Conservation (phyloP, 2,113 vertebrate species). For the Pseudonaja textilis region DNA sequence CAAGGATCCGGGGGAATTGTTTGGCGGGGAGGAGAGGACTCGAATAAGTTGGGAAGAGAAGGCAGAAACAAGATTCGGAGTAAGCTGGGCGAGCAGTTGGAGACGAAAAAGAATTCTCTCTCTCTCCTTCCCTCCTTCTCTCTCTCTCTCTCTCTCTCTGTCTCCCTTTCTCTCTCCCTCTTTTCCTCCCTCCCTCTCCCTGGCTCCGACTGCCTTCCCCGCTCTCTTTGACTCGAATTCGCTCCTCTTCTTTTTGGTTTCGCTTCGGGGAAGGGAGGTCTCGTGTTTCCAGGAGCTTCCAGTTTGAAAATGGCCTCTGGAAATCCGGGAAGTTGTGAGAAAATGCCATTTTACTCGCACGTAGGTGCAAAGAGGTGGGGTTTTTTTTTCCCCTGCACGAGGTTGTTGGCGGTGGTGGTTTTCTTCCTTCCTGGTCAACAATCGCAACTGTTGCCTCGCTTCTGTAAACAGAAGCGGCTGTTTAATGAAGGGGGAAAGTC, state of each 20-base stretch:
- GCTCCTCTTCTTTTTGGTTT: background rate
- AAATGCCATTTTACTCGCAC: background rate
- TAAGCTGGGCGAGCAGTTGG: background rate
- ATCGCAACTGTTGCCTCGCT: background rate
- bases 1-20: background rate
- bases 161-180: too few relatives aligned
- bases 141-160: too few relatives aligned
- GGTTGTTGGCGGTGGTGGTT: too few relatives aligned
- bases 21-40: background rate
- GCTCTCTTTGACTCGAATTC: background rate
- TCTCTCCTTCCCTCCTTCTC: too few relatives aligned
- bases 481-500: background rate
- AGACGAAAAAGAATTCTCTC: background rate
- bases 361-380: background rate
- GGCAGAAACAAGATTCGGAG: background rate
- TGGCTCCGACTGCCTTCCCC: too few relatives aligned
- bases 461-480: background rate
- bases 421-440: background rate
- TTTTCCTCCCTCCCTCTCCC: too few relatives aligned
- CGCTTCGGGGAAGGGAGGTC: background rate
- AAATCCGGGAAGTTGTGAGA: background rate
- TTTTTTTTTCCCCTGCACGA: too few relatives aligned
- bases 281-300: background rate
- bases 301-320: background rate
- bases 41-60: background rate